Conservation (phyloP, 2,888 invertebrate species). For the Clitarchus hookeri region DNA sequence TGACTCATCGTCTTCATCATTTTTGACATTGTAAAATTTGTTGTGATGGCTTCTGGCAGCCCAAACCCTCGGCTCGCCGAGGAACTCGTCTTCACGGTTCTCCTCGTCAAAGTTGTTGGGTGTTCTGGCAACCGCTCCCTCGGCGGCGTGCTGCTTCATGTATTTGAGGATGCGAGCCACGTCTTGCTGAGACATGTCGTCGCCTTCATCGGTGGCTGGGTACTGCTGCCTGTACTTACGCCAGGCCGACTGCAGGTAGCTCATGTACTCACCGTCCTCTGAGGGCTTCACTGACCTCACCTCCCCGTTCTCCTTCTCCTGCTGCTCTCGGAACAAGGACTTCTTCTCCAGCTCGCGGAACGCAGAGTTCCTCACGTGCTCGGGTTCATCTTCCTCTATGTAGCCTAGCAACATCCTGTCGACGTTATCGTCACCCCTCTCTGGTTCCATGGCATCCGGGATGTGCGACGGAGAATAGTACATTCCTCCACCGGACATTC, state of each 20-base stretch:
- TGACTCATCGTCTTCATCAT: conserved; percentile 30
- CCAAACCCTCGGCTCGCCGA: conserved; percentile 41
- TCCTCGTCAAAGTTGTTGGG: conserved; percentile 28
- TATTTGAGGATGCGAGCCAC: conserved; percentile 46
- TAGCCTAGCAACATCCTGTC: conserved; percentile 44
- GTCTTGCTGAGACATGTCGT: conserved; percentile 46
- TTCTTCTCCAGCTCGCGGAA: conserved; percentile 47
- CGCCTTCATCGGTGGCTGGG: conserved; percentile 46
- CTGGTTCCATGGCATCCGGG: conserved; percentile 35
- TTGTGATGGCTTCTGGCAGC: conserved; percentile 21
- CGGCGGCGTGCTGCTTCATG: conserved; percentile 34
- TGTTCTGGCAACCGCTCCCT: background rate
- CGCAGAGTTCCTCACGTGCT: conserved; percentile 43
- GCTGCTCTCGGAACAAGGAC: conserved; percentile 1
- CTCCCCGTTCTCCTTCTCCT: conserved; percentile 51
- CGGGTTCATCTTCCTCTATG: conserved; percentile 38
- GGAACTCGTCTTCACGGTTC: conserved; percentile 43
- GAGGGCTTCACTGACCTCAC: conserved; percentile 49
- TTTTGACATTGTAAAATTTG: conserved; percentile 38
- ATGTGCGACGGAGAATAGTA: conserved; percentile 32
- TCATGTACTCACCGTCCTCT: conserved; percentile 58
- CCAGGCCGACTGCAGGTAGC: conserved; percentile 62
- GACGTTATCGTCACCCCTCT: conserved; percentile 40
- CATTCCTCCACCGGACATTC: conserved; percentile 30
- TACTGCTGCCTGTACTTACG: conserved; percentile 61